Evolutionary conservation across 23 tunicate species (phyloP).

Genomic region (Phallusia fumigata): DNA sequence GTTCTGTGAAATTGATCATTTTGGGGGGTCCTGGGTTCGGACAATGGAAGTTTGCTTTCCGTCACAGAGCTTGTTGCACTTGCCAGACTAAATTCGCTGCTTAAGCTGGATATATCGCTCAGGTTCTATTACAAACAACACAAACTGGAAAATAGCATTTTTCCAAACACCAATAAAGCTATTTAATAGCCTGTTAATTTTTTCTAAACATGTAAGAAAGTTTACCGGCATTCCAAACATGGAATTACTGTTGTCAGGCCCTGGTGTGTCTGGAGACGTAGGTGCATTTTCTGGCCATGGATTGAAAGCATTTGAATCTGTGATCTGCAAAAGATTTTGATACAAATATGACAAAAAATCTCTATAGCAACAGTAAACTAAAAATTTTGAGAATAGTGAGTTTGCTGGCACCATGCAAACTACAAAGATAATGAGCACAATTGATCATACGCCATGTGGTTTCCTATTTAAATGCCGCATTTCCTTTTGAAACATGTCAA

Average conservation of each 20-base stretch:
- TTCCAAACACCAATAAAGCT: too few relatives aligned
- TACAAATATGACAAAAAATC: too few relatives aligned
- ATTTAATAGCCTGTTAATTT: too few relatives aligned
- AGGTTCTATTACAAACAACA: conserved; percentile 47
- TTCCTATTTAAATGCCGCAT: too few relatives aligned
- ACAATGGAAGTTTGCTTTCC: conserved; percentile 17
- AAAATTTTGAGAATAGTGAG: too few relatives aligned
- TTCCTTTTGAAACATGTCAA: too few relatives aligned
- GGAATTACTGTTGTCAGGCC: conserved; percentile 25
- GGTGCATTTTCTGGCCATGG: conserved; percentile 57
- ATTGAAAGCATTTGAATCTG: conserved; percentile 53
- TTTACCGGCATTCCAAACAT: conserved; percentile 59
- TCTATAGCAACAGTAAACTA: too few relatives aligned
- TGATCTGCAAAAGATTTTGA: conserved; percentile 25
- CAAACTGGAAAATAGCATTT: background rate
- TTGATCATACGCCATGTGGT: too few relatives aligned
- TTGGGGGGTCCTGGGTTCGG: background rate
- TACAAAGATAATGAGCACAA: too few relatives aligned
- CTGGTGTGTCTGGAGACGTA: conserved; percentile 71
- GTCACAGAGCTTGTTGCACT: conserved; percentile 31
- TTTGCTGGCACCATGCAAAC: too few relatives aligned
- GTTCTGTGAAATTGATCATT: conserved; percentile 42
- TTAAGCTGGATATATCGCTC: conserved; percentile 86
- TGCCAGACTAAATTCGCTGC: conserved; percentile 77
- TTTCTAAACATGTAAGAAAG: too few relatives aligned